phyloP scores from a whole-genome alignment of 2,113 vertebrate species.

The Phycodurus eques region DNA sequence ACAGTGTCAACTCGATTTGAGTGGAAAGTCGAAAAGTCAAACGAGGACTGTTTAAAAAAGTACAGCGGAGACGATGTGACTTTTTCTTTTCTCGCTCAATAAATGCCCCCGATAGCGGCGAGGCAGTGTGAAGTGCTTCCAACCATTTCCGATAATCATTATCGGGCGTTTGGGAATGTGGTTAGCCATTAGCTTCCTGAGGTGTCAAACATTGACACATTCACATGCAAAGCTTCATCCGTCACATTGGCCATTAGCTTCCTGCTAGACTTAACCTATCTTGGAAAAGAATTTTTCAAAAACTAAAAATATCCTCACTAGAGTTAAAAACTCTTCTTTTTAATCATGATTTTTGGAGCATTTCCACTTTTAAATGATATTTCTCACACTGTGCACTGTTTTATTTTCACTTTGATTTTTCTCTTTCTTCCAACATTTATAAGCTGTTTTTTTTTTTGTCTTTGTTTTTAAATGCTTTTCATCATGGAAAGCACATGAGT shows the following conservation, averaged over 20 bases:
- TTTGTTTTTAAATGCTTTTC: no score
- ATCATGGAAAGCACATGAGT: no score
- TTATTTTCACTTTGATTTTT: no score
- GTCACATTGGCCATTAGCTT: neutral
- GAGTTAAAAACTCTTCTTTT: no score
- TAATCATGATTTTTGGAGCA: no score
- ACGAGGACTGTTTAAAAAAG: neutral
- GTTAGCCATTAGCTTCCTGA: conserved; percentile 16
- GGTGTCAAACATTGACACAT: conserved; percentile 53
- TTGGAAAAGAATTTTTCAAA: neutral
- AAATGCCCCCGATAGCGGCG: neutral
- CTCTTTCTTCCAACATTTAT: no score
- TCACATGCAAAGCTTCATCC: neutral
- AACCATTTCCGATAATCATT: conserved; percentile 33
- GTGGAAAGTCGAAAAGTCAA: neutral
- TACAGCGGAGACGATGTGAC: neutral
- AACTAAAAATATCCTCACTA: neutral
- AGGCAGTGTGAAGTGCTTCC: neutral
- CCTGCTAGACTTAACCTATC: neutral
- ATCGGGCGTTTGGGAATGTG: conserved; percentile 19
- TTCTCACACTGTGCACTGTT: no score
- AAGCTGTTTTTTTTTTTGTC: no score
- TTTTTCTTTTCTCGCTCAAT: neutral
- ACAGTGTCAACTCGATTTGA: neutral
- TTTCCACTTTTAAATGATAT: no score